phyloP scores from a whole-genome alignment of 2,113 vertebrate species.

The Lagopus muta region DNA sequence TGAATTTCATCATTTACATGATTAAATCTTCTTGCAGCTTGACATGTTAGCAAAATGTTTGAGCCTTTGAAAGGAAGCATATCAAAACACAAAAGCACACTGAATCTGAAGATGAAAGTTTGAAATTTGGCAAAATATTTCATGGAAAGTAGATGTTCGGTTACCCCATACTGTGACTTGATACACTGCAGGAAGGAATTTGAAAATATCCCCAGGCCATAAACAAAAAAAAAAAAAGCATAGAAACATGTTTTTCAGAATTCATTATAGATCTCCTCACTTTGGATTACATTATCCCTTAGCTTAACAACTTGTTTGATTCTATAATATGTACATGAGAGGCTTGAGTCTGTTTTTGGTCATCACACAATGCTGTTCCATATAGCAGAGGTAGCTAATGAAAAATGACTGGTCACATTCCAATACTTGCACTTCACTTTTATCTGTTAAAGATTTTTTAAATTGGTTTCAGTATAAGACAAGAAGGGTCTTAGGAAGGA shows the following conservation, averaged over 20 bases:
- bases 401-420: background rate
- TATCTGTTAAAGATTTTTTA: background rate
- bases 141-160: background rate
- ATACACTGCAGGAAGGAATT: background rate
- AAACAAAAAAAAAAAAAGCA: background rate
- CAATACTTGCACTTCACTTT: background rate
- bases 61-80: constrained; percentile 38
- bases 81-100: constrained; percentile 10
- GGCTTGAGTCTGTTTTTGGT: background rate
- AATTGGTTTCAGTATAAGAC: background rate
- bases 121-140: constrained; percentile 34
- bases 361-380: background rate
- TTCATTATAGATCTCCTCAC: background rate
- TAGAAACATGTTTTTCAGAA: constrained; percentile 6
- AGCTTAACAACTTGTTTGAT: background rate
- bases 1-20: constrained; percentile 32
- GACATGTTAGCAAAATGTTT: constrained; percentile 9
- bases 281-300: background rate
- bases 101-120: constrained; percentile 43
- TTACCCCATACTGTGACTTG: constrained; percentile 30
- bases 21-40: constrained; percentile 46
- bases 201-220: background rate
- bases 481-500: background rate
- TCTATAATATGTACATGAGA: background rate
- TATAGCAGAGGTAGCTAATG: background rate